Evolutionary conservation across 1,140 invertebrate species (phyloP), one percentile per base, ranked within the genome.

Genomic region (Lucilia cuprina): DNA sequence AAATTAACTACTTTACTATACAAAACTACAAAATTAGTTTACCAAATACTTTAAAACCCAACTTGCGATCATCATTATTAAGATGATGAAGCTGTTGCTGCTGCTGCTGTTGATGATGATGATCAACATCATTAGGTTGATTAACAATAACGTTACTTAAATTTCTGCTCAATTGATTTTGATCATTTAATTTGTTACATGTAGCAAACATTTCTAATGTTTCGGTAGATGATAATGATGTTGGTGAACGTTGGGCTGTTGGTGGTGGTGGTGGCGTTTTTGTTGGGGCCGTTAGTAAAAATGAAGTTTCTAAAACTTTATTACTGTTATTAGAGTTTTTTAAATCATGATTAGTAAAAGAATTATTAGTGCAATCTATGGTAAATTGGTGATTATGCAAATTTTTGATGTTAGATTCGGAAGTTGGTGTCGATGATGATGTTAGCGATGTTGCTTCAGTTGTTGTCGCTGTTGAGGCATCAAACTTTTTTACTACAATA

Each of bases 401-500:
- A 25, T 50, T 50, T 21, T n/a, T n/a, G n/a, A 35, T 78, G 21
- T n/a, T n/a, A 70, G 21, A n/a, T 47, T 35, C 83, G 49, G 75
- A 55, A 25, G 83, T 12, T 41, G 78, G 47, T 83, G 74, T 77
- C 70, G 70, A 21, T 1, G 77, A 41, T 49, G 74, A 14, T 78
- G 25, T 2, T 30, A 3, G 49, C 0, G 2, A 17, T 30, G 25
- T 30, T 30, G 25, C 25, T 30, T 30, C 25, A 30, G 25, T 60
- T 83, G 74, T 9, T 47, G 74, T 30, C 60, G 82, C 35, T 75
- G 47, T 25, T 47, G 65, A 84, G 82, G 86, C 88, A 86, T 70
- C 50, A 82, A 89, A 87, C 84, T 86, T 86, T 86, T 87, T 87
- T 83, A 89, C 88, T 87, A 88, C 87, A 85, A 89, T 88, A 77